Evolutionary conservation across 2,113 vertebrate genomes (phyloP).

Genomic region (Astatotilapia flaviijosephi): DNA sequence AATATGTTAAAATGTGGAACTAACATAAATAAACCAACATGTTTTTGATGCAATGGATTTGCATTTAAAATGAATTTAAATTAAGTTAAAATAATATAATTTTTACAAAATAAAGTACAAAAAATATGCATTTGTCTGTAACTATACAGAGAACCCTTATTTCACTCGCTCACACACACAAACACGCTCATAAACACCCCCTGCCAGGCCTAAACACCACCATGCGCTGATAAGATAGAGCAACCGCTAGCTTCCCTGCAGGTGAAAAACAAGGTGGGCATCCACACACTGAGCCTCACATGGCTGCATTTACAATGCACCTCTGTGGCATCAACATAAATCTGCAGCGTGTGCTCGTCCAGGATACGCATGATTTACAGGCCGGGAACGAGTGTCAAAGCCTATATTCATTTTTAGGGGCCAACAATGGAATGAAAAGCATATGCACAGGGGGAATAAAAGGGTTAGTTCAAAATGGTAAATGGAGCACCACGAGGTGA

Average conservation of each 20-base stretch:
- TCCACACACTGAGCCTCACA: conserved; percentile 1
- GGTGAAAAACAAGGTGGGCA: conserved; percentile 37
- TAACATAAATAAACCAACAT: not conserved
- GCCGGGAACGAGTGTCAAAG: not conserved
- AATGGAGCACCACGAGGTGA: conserved; percentile 29
- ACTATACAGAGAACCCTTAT: not conserved
- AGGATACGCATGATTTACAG: conserved; percentile 37
- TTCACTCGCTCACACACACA: not conserved
- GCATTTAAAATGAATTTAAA: not conserved
- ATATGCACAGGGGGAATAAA: not conserved
- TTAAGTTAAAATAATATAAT: not conserved
- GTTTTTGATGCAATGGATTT: not conserved
- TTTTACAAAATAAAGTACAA: not conserved
- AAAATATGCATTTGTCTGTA: not conserved
- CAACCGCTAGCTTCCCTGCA: conserved; percentile 21
- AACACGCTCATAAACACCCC: not conserved
- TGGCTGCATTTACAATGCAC: conserved; percentile 31
- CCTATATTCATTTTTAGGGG: conserved; percentile 16
- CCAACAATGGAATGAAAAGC: conserved; percentile 15
- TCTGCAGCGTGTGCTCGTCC: conserved; percentile 9
- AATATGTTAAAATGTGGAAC: not conserved
- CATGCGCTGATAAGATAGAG: conserved; percentile 43
- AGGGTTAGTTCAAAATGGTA: conserved; percentile 9
- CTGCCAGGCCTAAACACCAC: conserved; percentile 20
- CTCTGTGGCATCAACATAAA: conserved; percentile 36